Conservation (phyloP, 2,888 invertebrate species). For the Heliconius sara region DNA sequence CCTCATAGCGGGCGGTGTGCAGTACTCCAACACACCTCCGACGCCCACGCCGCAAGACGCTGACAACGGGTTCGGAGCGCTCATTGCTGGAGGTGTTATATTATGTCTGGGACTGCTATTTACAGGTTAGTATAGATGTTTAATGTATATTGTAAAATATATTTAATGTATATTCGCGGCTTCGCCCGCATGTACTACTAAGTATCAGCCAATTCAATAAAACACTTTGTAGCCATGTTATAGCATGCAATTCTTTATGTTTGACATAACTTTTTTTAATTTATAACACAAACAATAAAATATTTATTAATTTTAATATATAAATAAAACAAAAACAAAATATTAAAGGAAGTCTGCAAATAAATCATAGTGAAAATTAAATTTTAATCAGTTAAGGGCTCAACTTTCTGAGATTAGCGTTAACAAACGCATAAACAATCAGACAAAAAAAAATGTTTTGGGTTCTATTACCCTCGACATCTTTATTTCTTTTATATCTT, state of each 20-base stretch:
- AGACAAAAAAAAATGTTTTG: neutral
- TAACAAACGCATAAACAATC: neutral
- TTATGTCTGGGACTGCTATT: slow-evolving; percentile 85
- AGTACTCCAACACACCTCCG: slow-evolving; percentile 80
- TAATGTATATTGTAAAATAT: too few species aligned
- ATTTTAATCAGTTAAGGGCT: too few species aligned
- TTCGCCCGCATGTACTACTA: too few species aligned
- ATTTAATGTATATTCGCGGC: too few species aligned
- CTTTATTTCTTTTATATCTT: neutral
- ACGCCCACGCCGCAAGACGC: slow-evolving; percentile 65
- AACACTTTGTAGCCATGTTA: too few species aligned
- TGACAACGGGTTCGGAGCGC: slow-evolving; percentile 80
- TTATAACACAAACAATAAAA: too few species aligned
- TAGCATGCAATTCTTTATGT: too few species aligned
- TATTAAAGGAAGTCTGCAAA: neutral
- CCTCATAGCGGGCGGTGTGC: slow-evolving; percentile 85
- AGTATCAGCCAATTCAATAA: too few species aligned
- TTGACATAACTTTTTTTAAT: too few species aligned
- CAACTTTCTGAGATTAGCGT: too few species aligned
- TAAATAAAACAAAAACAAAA: too few species aligned
- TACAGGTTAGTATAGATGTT: slow-evolving; percentile 75
- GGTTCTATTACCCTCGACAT: neutral
- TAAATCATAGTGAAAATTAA: neutral
- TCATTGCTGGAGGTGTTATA: slow-evolving; percentile 86
- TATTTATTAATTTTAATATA: too few species aligned